These are phyloP conservation scores for Arctia plantaginis DNA, from an alignment of 2,888 invertebrate genomes.

Conservation along the genomic window DNA sequence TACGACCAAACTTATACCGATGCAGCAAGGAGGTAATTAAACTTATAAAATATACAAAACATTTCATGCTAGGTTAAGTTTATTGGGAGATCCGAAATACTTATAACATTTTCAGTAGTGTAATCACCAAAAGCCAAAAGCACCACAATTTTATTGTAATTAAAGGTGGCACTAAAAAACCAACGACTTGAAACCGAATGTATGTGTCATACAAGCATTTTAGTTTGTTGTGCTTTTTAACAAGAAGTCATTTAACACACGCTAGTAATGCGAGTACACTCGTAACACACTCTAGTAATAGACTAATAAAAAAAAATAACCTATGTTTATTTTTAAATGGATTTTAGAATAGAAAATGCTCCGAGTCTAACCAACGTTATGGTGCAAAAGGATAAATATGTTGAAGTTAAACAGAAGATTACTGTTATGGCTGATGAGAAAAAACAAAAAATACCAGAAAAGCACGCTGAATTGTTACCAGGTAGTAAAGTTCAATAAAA, in stretches of 20 bases:
- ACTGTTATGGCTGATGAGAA: slow-evolving; percentile 55
- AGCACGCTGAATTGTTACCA: slow-evolving; percentile 59
- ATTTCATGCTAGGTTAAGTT: background rate
- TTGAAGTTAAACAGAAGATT: slow-evolving; percentile 63
- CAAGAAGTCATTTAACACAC: background rate
- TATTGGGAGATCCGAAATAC: background rate
- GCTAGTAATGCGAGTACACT: too few relatives aligned
- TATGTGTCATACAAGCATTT: background rate
- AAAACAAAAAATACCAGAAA: slow-evolving; percentile 45
- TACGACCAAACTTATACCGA: slow-evolving; percentile 66
- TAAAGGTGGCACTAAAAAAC: background rate
- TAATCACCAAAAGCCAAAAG: too few relatives aligned
- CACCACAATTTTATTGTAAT: background rate
- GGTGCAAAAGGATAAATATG: slow-evolving; percentile 65
- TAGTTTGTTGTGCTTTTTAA: background rate
- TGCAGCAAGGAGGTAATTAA: slow-evolving; percentile 65
- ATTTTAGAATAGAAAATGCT: slow-evolving; percentile 53
- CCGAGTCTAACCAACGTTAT: slow-evolving; percentile 57
- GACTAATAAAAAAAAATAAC: background rate
- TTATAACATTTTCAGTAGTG: background rate
- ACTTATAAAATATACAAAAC: background rate
- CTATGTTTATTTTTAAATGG: background rate
- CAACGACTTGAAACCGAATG: background rate
- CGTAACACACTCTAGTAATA: background rate
- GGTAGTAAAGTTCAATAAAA: slow-evolving; percentile 39